phyloP scores from a whole-genome alignment of 2,113 vertebrate genomes.

The Psophia crepitans region DNA sequence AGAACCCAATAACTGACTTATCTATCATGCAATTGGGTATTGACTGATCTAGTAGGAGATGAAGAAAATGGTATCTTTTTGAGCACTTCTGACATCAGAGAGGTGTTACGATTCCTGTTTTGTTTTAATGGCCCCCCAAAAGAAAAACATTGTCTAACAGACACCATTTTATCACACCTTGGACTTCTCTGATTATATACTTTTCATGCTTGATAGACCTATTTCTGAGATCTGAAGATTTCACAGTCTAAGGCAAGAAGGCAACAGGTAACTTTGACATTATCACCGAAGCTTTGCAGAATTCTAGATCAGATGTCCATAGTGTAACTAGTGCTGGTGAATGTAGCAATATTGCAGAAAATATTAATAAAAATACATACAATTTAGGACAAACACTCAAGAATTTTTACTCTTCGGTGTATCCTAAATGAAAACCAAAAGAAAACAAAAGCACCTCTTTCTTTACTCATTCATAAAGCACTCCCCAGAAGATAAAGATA shows the following conservation, averaged over 20 bases:
- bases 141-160: neutral
- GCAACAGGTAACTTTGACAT: neutral
- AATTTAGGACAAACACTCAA: neutral
- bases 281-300: neutral
- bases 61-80: neutral
- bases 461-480: neutral
- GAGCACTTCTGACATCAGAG: neutral
- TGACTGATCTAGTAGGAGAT: neutral
- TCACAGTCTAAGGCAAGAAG: neutral
- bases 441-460: neutral
- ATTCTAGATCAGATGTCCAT: neutral
- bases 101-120: neutral
- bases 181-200: neutral
- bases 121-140: neutral
- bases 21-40: neutral
- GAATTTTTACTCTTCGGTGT: neutral
- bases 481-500: neutral
- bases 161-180: neutral
- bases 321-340: neutral
- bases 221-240: neutral
- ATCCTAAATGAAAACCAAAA: neutral
- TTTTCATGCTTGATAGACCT: neutral
- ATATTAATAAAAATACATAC: neutral
- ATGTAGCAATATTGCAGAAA: rapidly evolving
- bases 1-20: neutral